A percentile compares a stretch with the other conserved stretches of the same genome.
phyloP scores from a whole-genome alignment of 2,113 vertebrate genomes.

The Regulus satrapa region DNA sequence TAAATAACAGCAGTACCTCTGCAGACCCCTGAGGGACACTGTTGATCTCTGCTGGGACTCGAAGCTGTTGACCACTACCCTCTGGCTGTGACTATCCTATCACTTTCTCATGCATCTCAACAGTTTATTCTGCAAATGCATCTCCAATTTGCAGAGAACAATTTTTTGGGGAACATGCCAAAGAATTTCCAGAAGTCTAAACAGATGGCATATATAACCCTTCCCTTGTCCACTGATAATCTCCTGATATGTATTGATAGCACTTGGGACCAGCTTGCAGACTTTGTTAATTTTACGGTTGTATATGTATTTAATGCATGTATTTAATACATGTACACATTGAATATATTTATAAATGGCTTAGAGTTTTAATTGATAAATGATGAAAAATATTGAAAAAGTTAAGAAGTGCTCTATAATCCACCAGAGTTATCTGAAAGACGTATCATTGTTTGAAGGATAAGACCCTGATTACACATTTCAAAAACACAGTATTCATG shows the following conservation, averaged over 20 bases:
- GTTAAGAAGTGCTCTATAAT: not conserved
- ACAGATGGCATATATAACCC: not conserved
- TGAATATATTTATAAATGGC: not conserved
- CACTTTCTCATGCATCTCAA: not conserved
- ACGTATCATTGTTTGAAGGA: not conserved
- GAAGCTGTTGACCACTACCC: not conserved
- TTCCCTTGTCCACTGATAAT: not conserved
- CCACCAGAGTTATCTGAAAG: not conserved
- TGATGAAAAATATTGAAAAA: not conserved
- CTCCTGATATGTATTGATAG: not conserved
- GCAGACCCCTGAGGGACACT: not conserved
- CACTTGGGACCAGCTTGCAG: not conserved
- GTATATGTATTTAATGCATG: not conserved
- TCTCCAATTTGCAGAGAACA: not conserved
- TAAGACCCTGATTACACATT: not conserved
- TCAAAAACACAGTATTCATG: not conserved
- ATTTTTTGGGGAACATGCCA: not conserved
- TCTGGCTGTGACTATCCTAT: not conserved
- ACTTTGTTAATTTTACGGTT: not conserved
- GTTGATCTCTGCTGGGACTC: accelerated
- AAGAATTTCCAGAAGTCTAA: not conserved
- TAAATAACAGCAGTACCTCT: too few species aligned
- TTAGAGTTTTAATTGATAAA: not conserved
- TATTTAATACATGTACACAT: not conserved
- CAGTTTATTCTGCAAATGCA: not conserved